Conservation (phyloP, 2,113 vertebrate genomes). For the Hiodon alosoides region DNA sequence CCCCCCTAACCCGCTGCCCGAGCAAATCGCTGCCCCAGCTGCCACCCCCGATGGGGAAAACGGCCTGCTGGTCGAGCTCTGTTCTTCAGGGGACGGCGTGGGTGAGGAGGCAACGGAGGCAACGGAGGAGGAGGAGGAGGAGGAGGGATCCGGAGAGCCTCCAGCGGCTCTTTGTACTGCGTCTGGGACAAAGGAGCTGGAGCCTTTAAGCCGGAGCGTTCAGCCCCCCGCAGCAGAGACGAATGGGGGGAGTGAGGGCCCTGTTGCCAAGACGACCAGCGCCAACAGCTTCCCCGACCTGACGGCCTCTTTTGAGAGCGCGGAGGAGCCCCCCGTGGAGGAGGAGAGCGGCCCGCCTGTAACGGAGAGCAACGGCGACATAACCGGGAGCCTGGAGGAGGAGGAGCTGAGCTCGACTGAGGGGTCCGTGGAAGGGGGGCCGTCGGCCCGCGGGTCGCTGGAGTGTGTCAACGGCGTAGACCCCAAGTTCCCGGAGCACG, state of each 20-base stretch:
- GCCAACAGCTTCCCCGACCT: conserved; percentile 43
- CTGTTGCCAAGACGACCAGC: conserved; percentile 47
- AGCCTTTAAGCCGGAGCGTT: conserved; percentile 44
- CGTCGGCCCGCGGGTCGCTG: conserved; percentile 42
- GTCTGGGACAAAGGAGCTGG: conserved; percentile 58
- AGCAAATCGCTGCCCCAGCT: conserved; percentile 32
- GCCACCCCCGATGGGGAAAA: conserved; percentile 45
- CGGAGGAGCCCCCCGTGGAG: conserved; percentile 31
- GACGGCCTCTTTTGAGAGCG: conserved; percentile 45
- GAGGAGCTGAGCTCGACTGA: neutral
- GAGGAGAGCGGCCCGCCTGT: neutral
- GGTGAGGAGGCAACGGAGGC: conserved; percentile 10
- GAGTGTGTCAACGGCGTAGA: conserved; percentile 32
- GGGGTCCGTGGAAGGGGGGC: conserved; percentile 33
- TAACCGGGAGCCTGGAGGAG: conserved; percentile 31
- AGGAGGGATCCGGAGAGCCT: conserved; percentile 23
- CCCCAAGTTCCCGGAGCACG: conserved; percentile 28
- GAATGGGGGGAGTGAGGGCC: conserved; percentile 35
- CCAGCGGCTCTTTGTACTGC: conserved; percentile 50
- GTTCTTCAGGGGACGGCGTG: neutral
- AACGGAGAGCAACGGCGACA: conserved; percentile 9
- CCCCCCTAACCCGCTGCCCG: too few relatives aligned
- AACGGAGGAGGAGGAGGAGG: conserved; percentile 2
- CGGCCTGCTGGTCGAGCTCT: conserved; percentile 4
- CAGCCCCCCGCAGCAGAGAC: conserved; percentile 25